Conservation (phyloP, 1,140 invertebrate genomes). For the Brachionus asplanchnoidis region DNA sequence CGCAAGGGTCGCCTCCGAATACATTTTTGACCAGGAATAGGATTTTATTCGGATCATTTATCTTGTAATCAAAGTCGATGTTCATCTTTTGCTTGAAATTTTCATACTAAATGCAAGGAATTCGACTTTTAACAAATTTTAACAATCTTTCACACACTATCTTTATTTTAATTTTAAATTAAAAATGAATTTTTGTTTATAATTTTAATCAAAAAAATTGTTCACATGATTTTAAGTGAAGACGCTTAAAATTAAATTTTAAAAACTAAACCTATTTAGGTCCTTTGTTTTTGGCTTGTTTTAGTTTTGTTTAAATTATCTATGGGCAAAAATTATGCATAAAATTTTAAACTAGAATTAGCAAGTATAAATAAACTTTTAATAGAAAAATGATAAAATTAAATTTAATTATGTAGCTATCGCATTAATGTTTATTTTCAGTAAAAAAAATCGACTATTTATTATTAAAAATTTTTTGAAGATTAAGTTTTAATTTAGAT, state of each 20-base stretch:
- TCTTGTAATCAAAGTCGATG: constrained; percentile 17
- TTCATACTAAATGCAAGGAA: background rate
- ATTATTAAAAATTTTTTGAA: too few species aligned
- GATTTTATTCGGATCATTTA: constrained; percentile 29
- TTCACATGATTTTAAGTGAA: background rate
- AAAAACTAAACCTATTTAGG: background rate
- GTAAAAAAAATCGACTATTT: too few species aligned
- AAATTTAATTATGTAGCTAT: background rate
- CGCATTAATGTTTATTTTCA: too few species aligned
- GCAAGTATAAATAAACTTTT: background rate
- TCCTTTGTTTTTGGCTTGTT: background rate
- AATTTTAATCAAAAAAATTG: background rate
- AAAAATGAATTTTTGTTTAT: background rate
- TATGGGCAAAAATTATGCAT: background rate
- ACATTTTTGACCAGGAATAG: constrained; percentile 25
- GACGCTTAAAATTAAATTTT: background rate
- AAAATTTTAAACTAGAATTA: background rate
- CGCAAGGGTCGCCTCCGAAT: background rate
- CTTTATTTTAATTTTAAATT: background rate
- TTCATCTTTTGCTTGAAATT: background rate
- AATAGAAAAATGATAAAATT: background rate
- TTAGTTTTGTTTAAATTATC: background rate
- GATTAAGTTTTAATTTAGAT: too few species aligned
- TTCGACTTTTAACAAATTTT: background rate
- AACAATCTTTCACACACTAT: background rate